Evolutionary conservation across 2,888 invertebrate genomes (phyloP).

Genomic region (Hyles lineata): DNA sequence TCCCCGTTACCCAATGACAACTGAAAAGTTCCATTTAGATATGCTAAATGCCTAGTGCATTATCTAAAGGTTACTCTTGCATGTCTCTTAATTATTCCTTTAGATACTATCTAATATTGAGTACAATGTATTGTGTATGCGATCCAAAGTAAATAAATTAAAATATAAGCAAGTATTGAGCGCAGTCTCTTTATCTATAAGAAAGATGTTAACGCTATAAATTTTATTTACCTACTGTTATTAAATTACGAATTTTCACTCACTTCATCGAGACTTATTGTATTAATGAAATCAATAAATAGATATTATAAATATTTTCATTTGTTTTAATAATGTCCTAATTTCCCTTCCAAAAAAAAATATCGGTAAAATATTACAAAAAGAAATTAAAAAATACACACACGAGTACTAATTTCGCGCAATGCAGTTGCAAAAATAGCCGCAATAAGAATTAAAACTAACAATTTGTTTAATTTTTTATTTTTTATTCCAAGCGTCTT

Average conservation of each 20-base stretch:
- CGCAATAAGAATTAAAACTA: too few species aligned
- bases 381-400: too few species aligned
- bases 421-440: too few species aligned
- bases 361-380: background rate
- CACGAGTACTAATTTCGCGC: too few species aligned
- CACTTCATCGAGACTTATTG: slow-evolving; percentile 75
- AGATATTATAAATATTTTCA: slow-evolving; percentile 55
- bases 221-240: slow-evolving; percentile 73
- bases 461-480: too few species aligned
- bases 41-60: too few species aligned
- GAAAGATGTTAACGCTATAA: slow-evolving; percentile 68
- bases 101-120: background rate
- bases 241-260: slow-evolving; percentile 60
- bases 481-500: too few species aligned
- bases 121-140: too few species aligned
- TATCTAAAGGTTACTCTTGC: too few species aligned
- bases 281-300: slow-evolving; percentile 80
- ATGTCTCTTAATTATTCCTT: too few species aligned
- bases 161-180: background rate
- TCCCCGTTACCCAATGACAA: too few species aligned
- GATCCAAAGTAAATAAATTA: background rate
- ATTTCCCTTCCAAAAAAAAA: background rate
- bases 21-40: too few species aligned
- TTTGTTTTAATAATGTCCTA: slow-evolving; percentile 42
- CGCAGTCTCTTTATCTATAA: slow-evolving; percentile 16